Conservation (phyloP, 1,140 invertebrate genomes). For the Pseudobourletiella spinata region DNA sequence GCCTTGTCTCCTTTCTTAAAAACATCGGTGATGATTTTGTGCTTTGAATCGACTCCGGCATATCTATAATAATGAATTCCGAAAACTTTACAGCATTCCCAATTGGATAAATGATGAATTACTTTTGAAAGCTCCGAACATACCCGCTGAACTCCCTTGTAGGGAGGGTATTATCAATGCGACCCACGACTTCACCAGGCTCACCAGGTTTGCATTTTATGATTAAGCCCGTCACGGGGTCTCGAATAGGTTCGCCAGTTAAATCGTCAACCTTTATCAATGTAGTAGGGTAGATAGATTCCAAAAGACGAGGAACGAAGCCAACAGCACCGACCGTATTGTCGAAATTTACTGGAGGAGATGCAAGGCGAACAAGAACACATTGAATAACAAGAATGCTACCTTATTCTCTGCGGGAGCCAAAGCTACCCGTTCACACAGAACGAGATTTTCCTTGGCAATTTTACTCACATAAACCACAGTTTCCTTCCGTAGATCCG, state of each 20-base stretch:
- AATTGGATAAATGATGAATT: not conserved
- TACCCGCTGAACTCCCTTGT: conserved; percentile 71
- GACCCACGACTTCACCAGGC: conserved; percentile 80
- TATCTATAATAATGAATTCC: conserved; percentile 77
- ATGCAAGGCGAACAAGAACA: not conserved
- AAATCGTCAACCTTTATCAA: conserved; percentile 49
- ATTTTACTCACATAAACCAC: conserved; percentile 55
- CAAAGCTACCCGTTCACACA: not conserved
- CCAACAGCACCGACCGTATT: conserved; percentile 61
- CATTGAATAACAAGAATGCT: not conserved
- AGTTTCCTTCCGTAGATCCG: conserved; percentile 53
- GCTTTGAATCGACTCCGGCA: conserved; percentile 58
- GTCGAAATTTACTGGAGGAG: conserved; percentile 55
- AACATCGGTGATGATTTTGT: conserved; percentile 84
- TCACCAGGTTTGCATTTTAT: conserved; percentile 58
- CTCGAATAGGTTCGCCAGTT: conserved; percentile 61
- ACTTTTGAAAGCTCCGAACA: conserved; percentile 37
- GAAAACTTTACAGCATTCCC: not conserved
- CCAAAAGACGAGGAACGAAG: conserved; percentile 51
- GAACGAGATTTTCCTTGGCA: conserved; percentile 42
- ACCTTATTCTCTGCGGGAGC: not conserved
- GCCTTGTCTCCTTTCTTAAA: conserved; percentile 80
- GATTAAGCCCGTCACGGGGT: conserved; percentile 51
- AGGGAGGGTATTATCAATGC: conserved; percentile 75
- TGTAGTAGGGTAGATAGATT: conserved; percentile 49